These are phyloP conservation scores for Aegithalos caudatus DNA, from an alignment of 2,113 vertebrate species.

Conservation along the genomic window DNA sequence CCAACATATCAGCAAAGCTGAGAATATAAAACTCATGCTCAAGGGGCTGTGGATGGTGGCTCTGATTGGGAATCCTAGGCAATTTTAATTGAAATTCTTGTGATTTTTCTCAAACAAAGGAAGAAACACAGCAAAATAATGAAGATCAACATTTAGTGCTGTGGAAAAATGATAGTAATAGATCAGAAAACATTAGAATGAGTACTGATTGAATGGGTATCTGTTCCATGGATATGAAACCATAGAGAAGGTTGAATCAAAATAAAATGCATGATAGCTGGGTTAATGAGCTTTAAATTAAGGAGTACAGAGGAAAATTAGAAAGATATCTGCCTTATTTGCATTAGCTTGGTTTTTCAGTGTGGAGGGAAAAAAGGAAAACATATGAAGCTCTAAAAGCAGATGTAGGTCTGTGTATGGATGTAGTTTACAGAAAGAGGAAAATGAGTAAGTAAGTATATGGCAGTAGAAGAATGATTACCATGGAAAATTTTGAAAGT, in stretches of 20 bases:
- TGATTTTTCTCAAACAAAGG: background rate
- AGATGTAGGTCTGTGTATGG: background rate
- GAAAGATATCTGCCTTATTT: background rate
- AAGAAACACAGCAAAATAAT: background rate
- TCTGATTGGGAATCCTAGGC: background rate
- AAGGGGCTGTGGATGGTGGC: background rate
- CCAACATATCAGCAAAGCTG: background rate
- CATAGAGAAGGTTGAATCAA: background rate
- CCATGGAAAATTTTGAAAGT: constrained; percentile 5
- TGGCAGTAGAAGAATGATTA: background rate
- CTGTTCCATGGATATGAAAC: background rate
- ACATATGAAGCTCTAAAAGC: background rate
- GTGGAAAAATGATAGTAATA: background rate
- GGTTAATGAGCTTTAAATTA: background rate
- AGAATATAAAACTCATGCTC: background rate
- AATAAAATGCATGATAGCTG: background rate
- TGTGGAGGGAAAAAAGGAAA: background rate
- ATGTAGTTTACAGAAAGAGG: background rate
- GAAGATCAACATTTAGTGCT: background rate
- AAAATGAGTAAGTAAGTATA: background rate
- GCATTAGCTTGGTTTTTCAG: background rate
- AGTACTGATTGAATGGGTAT: background rate
- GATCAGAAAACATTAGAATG: background rate
- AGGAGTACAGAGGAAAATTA: background rate
- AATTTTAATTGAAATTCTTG: background rate